Base-by-base conservation (phyloP, 2,888 invertebrate genomes). In the Hypomecis punctinalis region DNA sequence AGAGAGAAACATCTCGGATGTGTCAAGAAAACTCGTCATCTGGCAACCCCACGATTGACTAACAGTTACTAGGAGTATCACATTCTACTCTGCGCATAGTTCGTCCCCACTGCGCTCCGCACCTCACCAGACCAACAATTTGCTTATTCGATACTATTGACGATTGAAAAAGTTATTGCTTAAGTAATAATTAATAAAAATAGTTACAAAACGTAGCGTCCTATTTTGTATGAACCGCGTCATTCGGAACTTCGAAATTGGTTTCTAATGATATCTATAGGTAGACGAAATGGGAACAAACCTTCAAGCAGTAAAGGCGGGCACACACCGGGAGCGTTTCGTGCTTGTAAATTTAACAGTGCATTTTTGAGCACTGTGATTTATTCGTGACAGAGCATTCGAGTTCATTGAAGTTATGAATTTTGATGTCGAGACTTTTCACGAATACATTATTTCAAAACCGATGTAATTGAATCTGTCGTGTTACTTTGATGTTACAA, bases 61-160 rank as follows among this genome's bases (percentile, higher is more conserved):
- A 89, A 80, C 23, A 60, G 84, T 85, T 77, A 77, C 89, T 88
- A 89, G 79, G 82, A 89, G 86, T 92, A 91, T 91, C 92, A 92
- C 91, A 90, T 84, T 80, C 91, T 91, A 91, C 90, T 85, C 84
- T 88, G 89, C 88, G 81, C 42, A 8, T 49, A 75, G 86, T 85
- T 88, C 80, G 86, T 85, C 85, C 88, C 90, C 90, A 89, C 83
- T 79, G 75, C 85, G 86, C 76, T 56, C 71, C 63, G 55, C 62
- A 61, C 68, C 67, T 67, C 63, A 69, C 64, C 42, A 36, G 11
- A 55, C 7, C 57, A 47, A 61, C 40, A 13, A 53, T 49, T 51
- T 66, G 73, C 72, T 61, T 49, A 60, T 54, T 43, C 56, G 48
- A 46, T 53, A 56, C 51, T 67, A 59, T 53, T 53, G 47, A 42